phyloP scores from a whole-genome alignment of 2,888 invertebrate species.

The Pyrrhosoma nymphula region DNA sequence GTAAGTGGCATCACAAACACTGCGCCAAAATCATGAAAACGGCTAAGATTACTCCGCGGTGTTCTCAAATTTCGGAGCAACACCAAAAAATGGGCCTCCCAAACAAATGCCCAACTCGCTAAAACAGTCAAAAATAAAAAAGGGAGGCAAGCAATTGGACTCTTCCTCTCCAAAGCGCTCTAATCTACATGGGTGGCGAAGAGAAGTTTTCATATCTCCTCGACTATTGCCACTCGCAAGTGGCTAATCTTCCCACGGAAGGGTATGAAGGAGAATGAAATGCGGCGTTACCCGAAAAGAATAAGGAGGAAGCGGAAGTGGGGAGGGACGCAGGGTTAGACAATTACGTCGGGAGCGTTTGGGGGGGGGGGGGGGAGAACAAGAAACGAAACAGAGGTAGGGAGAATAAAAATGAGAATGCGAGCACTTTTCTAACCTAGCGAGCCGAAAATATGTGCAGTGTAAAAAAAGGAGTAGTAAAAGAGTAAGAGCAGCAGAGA shows the following conservation, averaged over 20 bases:
- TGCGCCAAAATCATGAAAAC: background rate
- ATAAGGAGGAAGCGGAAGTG: background rate
- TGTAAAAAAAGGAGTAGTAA: background rate
- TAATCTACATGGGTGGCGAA: background rate
- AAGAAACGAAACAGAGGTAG: background rate
- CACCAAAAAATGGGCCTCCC: background rate
- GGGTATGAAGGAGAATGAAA: background rate
- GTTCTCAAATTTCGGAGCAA: background rate
- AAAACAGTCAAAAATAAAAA: background rate
- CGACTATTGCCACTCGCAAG: background rate
- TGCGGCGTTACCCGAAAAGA: background rate
- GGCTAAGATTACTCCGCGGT: background rate
- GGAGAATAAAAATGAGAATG: background rate
- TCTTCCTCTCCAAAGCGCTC: background rate
- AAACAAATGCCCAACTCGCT: background rate
- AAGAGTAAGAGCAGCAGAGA: background rate
- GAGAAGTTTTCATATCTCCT: background rate
- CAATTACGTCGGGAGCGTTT: too few relatives aligned
- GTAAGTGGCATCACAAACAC: background rate
- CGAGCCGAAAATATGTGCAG: background rate
- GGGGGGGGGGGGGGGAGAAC: background rate
- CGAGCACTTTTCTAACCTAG: background rate
- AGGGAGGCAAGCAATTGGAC: background rate
- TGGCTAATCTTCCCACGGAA: background rate
- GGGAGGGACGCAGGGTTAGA: too few relatives aligned